phyloP scores from a whole-genome alignment of 2,888 invertebrate species.

The Drosophila kambysellisi region DNA sequence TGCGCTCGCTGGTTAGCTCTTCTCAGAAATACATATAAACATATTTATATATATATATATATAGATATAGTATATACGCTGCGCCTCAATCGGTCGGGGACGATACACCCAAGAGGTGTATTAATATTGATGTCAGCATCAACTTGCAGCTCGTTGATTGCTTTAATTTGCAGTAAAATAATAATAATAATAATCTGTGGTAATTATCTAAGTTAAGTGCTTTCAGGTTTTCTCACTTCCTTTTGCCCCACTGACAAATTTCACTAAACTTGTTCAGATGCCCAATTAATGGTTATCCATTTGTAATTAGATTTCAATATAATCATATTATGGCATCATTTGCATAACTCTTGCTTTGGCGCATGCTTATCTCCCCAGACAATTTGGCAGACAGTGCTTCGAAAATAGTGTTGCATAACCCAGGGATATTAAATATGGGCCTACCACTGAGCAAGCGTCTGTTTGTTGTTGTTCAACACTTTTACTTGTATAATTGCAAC shows the following conservation, averaged over 20 bases:
- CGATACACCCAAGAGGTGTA: constrained; percentile 12
- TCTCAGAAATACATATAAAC: constrained; percentile 5
- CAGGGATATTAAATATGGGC: constrained; percentile 14
- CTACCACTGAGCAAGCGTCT: background rate
- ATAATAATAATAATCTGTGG: constrained; percentile 19
- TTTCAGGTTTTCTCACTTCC: constrained; percentile 55
- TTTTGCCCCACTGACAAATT: constrained; percentile 31
- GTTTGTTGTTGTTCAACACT: background rate
- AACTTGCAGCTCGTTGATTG: constrained; percentile 37
- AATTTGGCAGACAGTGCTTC: constrained; percentile 52
- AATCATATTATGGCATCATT: constrained; percentile 30
- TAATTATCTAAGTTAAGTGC: constrained; percentile 34
- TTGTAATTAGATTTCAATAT: constrained; percentile 45
- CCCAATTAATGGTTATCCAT: constrained; percentile 35
- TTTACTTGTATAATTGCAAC: background rate
- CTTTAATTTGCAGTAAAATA: constrained; percentile 35
- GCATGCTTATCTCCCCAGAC: constrained; percentile 41
- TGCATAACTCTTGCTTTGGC: constrained; percentile 32
- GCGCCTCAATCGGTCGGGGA: constrained; percentile 27
- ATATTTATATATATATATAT: background rate
- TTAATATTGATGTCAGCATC: constrained; percentile 45
- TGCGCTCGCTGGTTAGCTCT: constrained; percentile 7
- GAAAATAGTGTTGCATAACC: constrained; percentile 42
- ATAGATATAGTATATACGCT: constrained; percentile 1
- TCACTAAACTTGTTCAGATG: constrained; percentile 21